Percentiles rank a stretch among this genome's conserved stretches.
phyloP scores from a whole-genome alignment of 2,797 vertebrate species.

The Vespertilio murinus region DNA sequence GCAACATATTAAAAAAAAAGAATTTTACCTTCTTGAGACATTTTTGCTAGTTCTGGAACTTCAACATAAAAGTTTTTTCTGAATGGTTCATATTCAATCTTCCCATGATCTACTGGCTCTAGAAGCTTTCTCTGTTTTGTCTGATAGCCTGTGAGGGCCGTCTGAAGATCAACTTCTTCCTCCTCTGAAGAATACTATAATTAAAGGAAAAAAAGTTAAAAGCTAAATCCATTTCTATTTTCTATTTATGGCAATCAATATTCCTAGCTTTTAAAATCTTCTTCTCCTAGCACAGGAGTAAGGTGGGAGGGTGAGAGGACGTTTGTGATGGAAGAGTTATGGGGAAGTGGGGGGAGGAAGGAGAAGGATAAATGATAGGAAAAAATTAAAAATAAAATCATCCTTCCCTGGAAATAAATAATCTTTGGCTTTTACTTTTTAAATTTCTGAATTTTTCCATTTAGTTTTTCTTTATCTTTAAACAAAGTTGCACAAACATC shows the following conservation, averaged over 20 bases:
- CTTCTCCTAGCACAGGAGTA: neutral
- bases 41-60: constrained; percentile 96
- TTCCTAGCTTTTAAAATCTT: neutral
- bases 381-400: neutral
- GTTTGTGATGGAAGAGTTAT: neutral
- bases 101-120: constrained; percentile 97
- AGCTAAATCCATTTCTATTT: neutral
- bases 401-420: neutral
- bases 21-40: constrained; percentile 92
- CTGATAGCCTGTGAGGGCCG: constrained; percentile 97
- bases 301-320: too few species aligned
- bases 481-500: neutral
- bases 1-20: neutral
- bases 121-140: constrained; percentile 98
- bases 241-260: neutral
- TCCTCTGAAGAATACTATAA: constrained; percentile 98
- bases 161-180: constrained; percentile 98
- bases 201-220: constrained; percentile 18
- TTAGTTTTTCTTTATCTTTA: constrained; percentile 21
- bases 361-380: neutral
- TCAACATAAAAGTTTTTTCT: constrained; percentile 99
- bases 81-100: constrained; percentile 96
- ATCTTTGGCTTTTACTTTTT: neutral
- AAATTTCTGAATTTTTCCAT: constrained; percentile 18
- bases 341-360: too few species aligned